Base-by-base conservation (phyloP, 1,140 invertebrate species). In the Notospermus geniculatus region DNA sequence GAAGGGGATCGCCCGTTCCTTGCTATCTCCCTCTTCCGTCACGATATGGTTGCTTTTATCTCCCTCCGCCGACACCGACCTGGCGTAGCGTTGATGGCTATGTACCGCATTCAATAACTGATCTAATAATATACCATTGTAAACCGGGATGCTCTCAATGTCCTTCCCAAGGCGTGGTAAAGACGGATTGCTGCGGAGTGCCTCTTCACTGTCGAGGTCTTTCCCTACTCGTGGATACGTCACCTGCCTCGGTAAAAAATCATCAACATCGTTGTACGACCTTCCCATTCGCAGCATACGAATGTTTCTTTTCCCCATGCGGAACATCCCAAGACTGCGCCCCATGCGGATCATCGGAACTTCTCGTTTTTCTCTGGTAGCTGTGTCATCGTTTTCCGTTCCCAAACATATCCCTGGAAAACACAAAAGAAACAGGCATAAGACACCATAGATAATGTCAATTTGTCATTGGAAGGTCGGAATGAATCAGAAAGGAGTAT, bases 261-360 rank as follows among this genome's bases (percentile, higher is more conserved):
- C 46, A 7, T 50, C 46, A n/a, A 4, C 46, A 27, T 19, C 25
- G n/a, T 5, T 4, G 9, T 23, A 19, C n/a, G 46, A 50, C n/a
- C 46, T 19, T 9, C 46, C 46, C 46, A 50, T 50, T 50, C 46
- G 46, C 46, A 50, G 19, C 46, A 50, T 19, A 4, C 25, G n/a
- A 9, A 50, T 4, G 46, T 50, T n/a, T n/a, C 46, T 19, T 50
- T 50, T 50, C 5, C 46, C 46, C 46, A 50, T 50, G 9, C 46
- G n/a, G 9, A 50, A 5, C 46, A 50, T 19, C 4, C 25, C 46
- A 5, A 50, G 25, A 27, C 46, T 27, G 9, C 46, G 46, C n/a
- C 46, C 46, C 46, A 50, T 50, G 46, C 46, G 46, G 25, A 50
- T 4, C 46, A 50, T 50, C 4, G 46, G 46, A 9, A 50, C 25